phyloP scores from a whole-genome alignment of 2,888 invertebrate species.

The Drosophila seclusa region DNA sequence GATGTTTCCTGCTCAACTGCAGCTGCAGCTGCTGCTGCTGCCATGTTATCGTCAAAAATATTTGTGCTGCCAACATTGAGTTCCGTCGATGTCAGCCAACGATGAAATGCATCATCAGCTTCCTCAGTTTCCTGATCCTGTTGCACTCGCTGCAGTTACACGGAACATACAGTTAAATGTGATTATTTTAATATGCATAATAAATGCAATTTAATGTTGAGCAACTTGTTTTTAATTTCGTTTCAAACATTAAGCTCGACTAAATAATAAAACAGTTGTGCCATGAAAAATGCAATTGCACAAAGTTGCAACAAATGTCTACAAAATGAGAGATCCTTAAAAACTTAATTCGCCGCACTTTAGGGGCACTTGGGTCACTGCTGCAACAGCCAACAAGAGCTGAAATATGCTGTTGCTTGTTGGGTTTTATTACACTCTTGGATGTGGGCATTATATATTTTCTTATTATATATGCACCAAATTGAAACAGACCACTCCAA shows the following conservation, averaged over 20 bases:
- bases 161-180: not conserved
- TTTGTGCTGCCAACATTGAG: conserved; percentile 76
- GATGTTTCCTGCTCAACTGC: conserved; percentile 63
- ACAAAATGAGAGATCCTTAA: conserved; percentile 30
- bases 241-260: conserved; percentile 37
- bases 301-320: conserved; percentile 19
- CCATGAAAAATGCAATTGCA: conserved; percentile 65
- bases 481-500: not conserved
- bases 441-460: not conserved
- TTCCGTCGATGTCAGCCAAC: conserved; percentile 82
- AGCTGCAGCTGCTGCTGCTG: conserved; percentile 28
- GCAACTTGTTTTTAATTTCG: conserved; percentile 21
- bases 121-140: conserved; percentile 59
- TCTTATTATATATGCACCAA: not conserved
- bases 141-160: conserved; percentile 21
- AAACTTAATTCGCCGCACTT: conserved; percentile 54
- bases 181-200: conserved; percentile 18
- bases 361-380: conserved; percentile 22
- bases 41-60: conserved; percentile 59
- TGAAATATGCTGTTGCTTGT: conserved; percentile 13
- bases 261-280: conserved; percentile 65
- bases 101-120: conserved; percentile 82
- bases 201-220: conserved; percentile 31
- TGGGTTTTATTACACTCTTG: not conserved
- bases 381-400: conserved; percentile 12